phyloP scores from a whole-genome alignment of 2,113 vertebrate genomes.

The Columba livia region DNA sequence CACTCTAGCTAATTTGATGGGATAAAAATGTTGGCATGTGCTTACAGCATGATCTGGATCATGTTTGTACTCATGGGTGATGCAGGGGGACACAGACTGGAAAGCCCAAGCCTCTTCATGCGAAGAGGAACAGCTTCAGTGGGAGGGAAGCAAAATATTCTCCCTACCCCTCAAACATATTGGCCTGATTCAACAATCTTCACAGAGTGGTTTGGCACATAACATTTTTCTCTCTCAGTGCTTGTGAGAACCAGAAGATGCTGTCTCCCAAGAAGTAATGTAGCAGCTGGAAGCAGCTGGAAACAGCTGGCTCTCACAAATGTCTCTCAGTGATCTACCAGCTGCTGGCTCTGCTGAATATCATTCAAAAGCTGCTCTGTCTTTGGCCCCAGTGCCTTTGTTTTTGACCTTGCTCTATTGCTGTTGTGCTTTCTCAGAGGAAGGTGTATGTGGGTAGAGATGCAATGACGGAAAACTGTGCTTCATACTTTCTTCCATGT shows the following conservation, averaged over 20 bases:
- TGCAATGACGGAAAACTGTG: not conserved
- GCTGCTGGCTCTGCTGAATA: not conserved
- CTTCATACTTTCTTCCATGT: not conserved
- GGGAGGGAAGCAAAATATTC: not conserved
- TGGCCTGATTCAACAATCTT: not conserved
- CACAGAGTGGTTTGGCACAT: not conserved
- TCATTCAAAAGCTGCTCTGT: not conserved
- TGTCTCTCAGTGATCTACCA: not conserved
- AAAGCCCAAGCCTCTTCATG: not conserved
- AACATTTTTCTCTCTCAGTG: not conserved
- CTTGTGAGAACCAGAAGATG: conserved; percentile 12
- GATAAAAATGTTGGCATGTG: not conserved
- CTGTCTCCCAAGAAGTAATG: not conserved
- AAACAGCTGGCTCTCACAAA: conserved; percentile 1
- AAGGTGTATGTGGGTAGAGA: not conserved
- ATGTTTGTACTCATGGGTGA: fast-evolving
- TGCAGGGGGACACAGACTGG: not conserved
- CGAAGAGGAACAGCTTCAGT: not conserved
- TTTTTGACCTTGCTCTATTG: not conserved
- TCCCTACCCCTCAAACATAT: not conserved
- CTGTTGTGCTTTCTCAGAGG: not conserved
- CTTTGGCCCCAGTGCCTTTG: not conserved
- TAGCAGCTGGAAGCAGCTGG: conserved; percentile 23
- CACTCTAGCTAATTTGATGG: not conserved
- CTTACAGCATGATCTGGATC: not conserved